Evolutionary conservation across 2,113 vertebrate genomes (phyloP), one percentile per base, ranked within the genome.

Genomic region (Grammomys dolichurus): DNA sequence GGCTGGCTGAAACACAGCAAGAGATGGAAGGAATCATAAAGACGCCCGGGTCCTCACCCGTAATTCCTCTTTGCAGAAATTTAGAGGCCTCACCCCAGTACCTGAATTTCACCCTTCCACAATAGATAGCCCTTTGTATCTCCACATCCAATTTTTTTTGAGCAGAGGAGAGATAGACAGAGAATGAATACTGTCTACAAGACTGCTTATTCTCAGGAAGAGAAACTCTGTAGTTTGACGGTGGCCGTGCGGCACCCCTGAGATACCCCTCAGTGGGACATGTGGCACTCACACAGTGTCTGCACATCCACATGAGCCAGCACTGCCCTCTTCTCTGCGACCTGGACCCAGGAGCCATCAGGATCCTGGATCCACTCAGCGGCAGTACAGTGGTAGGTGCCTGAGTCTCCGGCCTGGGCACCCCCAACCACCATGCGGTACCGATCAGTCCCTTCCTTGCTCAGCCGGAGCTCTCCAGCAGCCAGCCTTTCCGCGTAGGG

Each of bases 281-380:
- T 1, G 7, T 1, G 40, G 73, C 9, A 97, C 99, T 98, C 91
- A 99, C 99, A 98, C 78, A 99, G 90, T 4, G 98, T 98, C 93
- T 98, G 98, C 31, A 99, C 98, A 0, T 98, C 98, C 95, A 99
- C 98, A 7, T 99, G 98, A 51, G 99, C 99, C 77, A 99, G 98
- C 28, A 99, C 98, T 82, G 99, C 98, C 43, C 98, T 99, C 95
- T 99, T 99, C 97, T 99, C 99, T 0, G 98, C 98, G 0, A 99
- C 99, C 97, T 98, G 99, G 96, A 99, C 98, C 99, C 99, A 99
- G 89, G 97, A 98, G 46, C 99, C 98, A 28, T 99, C 98, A 0
- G 99, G 99, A 87, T 99, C 99, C 94, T 98, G 98, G 77, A 99
- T 99, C 99, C 99, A 99, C 96, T 99, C 99, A 0, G 98, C 97